phyloP scores from a whole-genome alignment of 2,888 invertebrate species.

The Colletes collaris region DNA sequence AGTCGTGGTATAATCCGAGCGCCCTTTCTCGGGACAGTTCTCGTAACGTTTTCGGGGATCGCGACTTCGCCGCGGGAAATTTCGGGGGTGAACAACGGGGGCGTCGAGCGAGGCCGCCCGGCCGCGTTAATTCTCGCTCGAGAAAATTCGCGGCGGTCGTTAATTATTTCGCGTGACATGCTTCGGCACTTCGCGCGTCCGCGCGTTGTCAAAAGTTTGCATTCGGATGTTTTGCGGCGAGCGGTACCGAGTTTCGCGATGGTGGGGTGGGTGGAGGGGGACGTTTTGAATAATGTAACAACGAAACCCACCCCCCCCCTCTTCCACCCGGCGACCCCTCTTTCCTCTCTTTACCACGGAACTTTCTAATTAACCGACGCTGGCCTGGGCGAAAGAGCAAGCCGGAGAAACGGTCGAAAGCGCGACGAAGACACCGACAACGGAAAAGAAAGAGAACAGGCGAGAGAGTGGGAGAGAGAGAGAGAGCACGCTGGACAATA shows the following conservation, averaged over 20 bases:
- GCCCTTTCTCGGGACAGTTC: no score
- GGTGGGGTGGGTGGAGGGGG: conserved; percentile 70
- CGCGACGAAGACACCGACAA: conserved; percentile 6
- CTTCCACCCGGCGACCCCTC: conserved; percentile 39
- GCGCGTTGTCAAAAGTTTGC: conserved; percentile 80
- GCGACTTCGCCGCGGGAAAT: no score
- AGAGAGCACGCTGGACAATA: conserved; percentile 71
- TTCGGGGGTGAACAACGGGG: not conserved
- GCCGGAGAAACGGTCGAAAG: conserved; percentile 27
- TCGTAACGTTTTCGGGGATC: no score
- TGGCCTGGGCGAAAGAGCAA: conserved; percentile 32
- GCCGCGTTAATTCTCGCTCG: conserved; percentile 67
- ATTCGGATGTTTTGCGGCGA: conserved; percentile 76
- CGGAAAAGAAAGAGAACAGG: conserved; percentile 36
- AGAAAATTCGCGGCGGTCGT: conserved; percentile 75
- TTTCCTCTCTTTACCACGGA: conserved; percentile 71
- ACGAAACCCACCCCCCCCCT: conserved; percentile 56
- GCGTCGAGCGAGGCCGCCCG: conserved; percentile 1
- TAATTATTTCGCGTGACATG: conserved; percentile 81
- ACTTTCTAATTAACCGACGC: conserved; percentile 82
- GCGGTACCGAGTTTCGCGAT: conserved; percentile 75
- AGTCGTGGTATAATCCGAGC: no score
- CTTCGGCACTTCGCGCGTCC: conserved; percentile 71
- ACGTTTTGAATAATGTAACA: conserved; percentile 82
- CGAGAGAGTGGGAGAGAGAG: conserved; percentile 10